Evolutionary conservation across 2,888 invertebrate genomes (phyloP).

Genomic region (Hydrotaea diabolus): DNA sequence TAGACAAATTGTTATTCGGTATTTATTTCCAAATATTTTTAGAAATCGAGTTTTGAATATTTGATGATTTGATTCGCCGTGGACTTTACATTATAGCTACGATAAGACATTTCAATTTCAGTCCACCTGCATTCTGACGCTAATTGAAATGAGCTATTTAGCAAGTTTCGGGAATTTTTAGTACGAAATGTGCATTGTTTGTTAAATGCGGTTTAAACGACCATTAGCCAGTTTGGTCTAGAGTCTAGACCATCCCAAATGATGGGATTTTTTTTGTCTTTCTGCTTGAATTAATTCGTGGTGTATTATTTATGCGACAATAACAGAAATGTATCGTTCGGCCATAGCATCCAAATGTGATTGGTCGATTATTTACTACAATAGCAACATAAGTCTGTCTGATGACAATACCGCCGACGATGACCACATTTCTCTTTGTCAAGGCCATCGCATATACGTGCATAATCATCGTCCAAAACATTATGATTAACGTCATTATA

Average conservation of each 20-base stretch:
- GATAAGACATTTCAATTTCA: neutral
- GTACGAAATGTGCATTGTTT: conserved; percentile 4
- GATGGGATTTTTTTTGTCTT: neutral
- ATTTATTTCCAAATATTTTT: neutral
- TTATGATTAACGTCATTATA: neutral
- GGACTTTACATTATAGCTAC: neutral
- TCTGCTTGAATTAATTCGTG: neutral
- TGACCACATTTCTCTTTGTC: conserved; percentile 24
- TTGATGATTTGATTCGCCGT: neutral
- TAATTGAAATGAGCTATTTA: neutral
- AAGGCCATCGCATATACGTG: neutral
- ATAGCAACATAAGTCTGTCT: neutral
- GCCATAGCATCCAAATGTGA: conserved; percentile 4
- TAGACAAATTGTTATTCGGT: too few relatives aligned
- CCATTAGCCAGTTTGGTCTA: neutral
- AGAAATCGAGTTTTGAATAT: conserved; percentile 5
- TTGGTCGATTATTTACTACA: neutral
- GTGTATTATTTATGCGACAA: conserved; percentile 5
- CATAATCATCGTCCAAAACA: neutral
- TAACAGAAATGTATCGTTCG: neutral
- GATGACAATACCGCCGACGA: neutral
- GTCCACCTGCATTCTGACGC: neutral
- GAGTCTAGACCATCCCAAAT: conserved; percentile 2
- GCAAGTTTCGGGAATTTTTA: neutral
- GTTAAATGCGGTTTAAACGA: neutral